Conservation (phyloP, 2,113 vertebrate species). For the Syngnathoides biaculeatus region DNA sequence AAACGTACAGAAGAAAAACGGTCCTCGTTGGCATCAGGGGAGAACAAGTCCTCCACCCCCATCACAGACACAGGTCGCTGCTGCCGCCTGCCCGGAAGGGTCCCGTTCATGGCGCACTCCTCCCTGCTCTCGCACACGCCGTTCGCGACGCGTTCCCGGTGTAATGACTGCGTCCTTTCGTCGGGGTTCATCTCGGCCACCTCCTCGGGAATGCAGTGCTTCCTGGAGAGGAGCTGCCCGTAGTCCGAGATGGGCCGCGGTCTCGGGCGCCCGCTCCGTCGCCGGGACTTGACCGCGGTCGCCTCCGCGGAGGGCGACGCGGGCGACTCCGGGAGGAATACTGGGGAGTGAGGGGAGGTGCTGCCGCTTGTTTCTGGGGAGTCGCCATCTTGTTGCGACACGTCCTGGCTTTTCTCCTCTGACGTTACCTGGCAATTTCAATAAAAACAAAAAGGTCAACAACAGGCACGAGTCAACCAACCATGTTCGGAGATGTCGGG, state of each 20-base stretch:
- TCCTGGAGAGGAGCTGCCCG: conserved; percentile 78
- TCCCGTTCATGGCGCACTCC: conserved; percentile 45
- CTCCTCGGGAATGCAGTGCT: conserved; percentile 88
- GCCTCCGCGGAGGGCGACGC: conserved; percentile 36
- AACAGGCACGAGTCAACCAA: neutral
- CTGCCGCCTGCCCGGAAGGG: conserved; percentile 63
- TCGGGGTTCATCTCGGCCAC: conserved; percentile 54
- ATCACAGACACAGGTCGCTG: conserved; percentile 86
- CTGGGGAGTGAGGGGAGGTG: conserved; percentile 44
- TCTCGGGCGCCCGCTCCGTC: conserved; percentile 70
- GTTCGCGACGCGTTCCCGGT: conserved; percentile 29
- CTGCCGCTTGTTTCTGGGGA: conserved; percentile 32
- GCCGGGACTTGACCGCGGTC: conserved; percentile 69
- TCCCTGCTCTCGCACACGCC: conserved; percentile 9
- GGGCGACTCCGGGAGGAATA: conserved; percentile 33
- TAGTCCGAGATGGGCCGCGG: conserved; percentile 93
- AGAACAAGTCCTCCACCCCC: conserved; percentile 81
- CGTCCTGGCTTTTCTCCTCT: conserved; percentile 25
- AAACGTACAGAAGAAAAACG: conserved; percentile 85
- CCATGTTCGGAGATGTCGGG: conserved; percentile 4
- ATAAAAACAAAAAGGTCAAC: conserved; percentile 1
- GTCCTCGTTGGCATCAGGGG: conserved; percentile 70
- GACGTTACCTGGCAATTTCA: conserved; percentile 43
- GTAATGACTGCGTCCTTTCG: conserved; percentile 33
- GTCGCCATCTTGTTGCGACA: conserved; percentile 26